phyloP scores from a whole-genome alignment of 1,140 invertebrate species.

The Aphis craccivora region DNA sequence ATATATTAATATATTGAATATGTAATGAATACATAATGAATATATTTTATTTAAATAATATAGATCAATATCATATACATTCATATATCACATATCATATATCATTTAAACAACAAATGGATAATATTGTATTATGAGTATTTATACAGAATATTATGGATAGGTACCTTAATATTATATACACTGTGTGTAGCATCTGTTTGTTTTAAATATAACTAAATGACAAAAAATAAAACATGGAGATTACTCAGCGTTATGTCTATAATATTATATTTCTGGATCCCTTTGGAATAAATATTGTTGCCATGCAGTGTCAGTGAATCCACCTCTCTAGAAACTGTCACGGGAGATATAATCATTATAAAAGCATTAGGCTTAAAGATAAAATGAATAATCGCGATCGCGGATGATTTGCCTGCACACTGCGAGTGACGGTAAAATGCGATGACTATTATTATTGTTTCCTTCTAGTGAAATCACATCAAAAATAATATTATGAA shows the following conservation, averaged over 20 bases:
- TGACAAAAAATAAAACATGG: too few species aligned
- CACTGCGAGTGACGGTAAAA: neutral
- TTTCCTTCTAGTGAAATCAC: neutral
- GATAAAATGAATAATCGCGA: neutral
- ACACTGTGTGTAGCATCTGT: too few species aligned
- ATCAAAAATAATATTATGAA: neutral
- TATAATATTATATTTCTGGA: neutral
- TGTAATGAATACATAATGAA: too few species aligned
- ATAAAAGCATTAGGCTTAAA: neutral
- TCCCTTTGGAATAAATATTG: neutral
- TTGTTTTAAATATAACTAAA: too few species aligned
- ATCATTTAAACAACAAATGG: neutral
- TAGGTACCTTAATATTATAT: neutral
- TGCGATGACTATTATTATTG: neutral
- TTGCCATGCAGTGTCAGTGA: neutral
- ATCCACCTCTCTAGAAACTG: neutral
- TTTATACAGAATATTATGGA: neutral
- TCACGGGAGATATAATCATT: neutral
- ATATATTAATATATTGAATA: neutral
- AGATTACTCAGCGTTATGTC: too few species aligned
- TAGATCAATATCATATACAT: neutral
- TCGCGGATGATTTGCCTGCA: neutral
- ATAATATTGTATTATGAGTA: neutral
- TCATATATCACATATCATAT: too few species aligned
- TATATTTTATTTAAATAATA: neutral